Base-by-base conservation (phyloP, 30 jellyfish, hydroid and myxozoan species). In the Aurelia sp. region DNA sequence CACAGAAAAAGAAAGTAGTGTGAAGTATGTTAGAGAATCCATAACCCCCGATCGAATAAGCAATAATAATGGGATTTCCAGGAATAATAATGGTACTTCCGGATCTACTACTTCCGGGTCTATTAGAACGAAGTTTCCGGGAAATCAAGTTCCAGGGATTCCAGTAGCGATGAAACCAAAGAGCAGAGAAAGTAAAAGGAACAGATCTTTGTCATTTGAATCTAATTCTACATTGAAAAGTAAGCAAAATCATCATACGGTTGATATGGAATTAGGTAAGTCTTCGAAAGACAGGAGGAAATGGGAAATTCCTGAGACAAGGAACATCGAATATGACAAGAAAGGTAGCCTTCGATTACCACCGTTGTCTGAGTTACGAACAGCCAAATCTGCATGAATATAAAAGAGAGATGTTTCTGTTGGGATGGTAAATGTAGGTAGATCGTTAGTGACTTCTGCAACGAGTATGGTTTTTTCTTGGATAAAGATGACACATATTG, bases 271-370 rank as follows among this genome's bases (percentile, higher is more conserved):
- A 16, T 22, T 69, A 18, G 40, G 30, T 13, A 44, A 47, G 15
- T 62, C 81, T 7, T 66, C 90, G 13, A 79, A 52, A 16, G 90
- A 79, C 35, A 50, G 83, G 33, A 33, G 71, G 6, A 81, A 67
- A 67, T 81, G 83, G 84, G 84, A 65, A 11, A 67, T 81, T 51
- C 91, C 91, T 19, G 78, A 72, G 18, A 55, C 79, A 22, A 52
- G 31, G 8, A 65, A 70, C 18, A 67, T 74, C 13, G 85, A 79
- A 21, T 64, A 79, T 24, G 90, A 79, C 47, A 69, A n/a, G 10
- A 24, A 67, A 41, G 59, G 74, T 11, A 58, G 84, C 59, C 20
- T 81, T 5, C 91, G 91, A 13, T 65, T 81, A 13, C 91, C 91
- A 24, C 91, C 91, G 18, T 53, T 81, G 16, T 60, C 71, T 0